Evolutionary conservation across 2,113 vertebrate genomes (phyloP), one percentile per base, ranked within the genome.

Genomic region (Stigmatopora nigra): DNA sequence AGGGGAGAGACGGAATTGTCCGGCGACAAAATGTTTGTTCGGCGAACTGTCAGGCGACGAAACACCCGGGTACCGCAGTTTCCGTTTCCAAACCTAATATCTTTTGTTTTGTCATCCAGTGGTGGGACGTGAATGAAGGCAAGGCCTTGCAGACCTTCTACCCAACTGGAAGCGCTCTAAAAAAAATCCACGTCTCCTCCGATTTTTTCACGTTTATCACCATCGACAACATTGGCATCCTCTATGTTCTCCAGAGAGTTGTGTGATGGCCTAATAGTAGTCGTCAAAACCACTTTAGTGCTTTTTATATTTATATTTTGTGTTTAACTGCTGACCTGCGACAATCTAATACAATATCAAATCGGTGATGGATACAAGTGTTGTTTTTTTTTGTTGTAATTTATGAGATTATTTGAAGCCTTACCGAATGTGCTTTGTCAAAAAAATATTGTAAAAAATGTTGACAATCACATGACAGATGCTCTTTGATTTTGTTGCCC

Each of bases 181-280:
- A 96, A 88, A 93, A 88, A 71, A 89, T 98, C 78, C 90, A 93
- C 0, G 93, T 93, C 70, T 97, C 94, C 0, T 70, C 91, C 3
- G 82, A 93, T 84, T 99, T 99, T 88, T 89, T 78, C 82, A 90
- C 93, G 15, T 99, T 92, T 19, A 90, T 98, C 83, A 99, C 95
- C 78, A 91, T 99, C 63, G 96, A 99, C 90, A 94, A 88, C 79
- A 93, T 98, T 53, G 97, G 97, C 25, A 94, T 96, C 87, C 93
- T 98, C 73, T 99, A 99, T 79, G 74, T 97, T 69, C 90, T 99
- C 64, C 90, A 87, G 87, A 92, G 88, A 67, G 84, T 90, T 36
- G 65, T 63, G 47, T 81, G 72, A 85, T 46, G 49, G 57, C 13
- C 17, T 17, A 14, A 20, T 62, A 20, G 55, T 2, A 49, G 60